Base-by-base conservation (phyloP, 2,888 invertebrate genomes). In the Troglohyphantes excavatus region DNA sequence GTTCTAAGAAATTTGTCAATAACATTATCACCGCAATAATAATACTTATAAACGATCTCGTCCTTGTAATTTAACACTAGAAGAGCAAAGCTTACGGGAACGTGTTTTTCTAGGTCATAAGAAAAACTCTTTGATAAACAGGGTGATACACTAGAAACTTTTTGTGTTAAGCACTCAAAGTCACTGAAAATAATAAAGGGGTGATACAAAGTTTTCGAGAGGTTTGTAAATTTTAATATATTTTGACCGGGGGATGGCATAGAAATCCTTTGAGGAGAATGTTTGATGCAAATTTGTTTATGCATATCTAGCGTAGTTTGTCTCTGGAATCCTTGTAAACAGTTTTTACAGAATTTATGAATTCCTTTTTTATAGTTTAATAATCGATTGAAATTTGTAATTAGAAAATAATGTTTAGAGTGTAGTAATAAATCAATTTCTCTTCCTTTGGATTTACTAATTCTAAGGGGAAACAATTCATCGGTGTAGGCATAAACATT, bases 321-420 rank as follows among this genome's bases (percentile, higher is more conserved):
- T 6, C 75, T 53, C 7, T 17, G 13, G 23, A 75, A 75, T 27
- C 59, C 59, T 26, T 23, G 11, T 29, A 75, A 27, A 59, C 59
- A 75, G 29, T 59, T 27, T n/a, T 27, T 26, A 27, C 75, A 59
- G 19, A n/a, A 61, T 9, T 59, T 1, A 11, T 59, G 23, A 17
- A 53, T 17, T 2, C 26, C 53, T n/a, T 27, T 13, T 26, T 75
- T 59, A 17, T 21, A 21, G 1, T 46, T 26, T 13, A 78, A 19
- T 19, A 29, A 29, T 63, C 63, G 61, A 2, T 63, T 61, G 2
- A 33, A 76, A 61, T 76, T 76, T 63, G 11, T 61, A 19, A 76
- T 76, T 29, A 78, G 17, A 21, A 59, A 63, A 78, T 39, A 78
- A 63, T 78, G 63, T 0, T 61, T 63, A 7, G 29, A 19, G n/a